These are phyloP conservation scores for Dasysyrphus albostriatus DNA, from an alignment of 2,888 invertebrate genomes.

Conservation along the genomic window DNA sequence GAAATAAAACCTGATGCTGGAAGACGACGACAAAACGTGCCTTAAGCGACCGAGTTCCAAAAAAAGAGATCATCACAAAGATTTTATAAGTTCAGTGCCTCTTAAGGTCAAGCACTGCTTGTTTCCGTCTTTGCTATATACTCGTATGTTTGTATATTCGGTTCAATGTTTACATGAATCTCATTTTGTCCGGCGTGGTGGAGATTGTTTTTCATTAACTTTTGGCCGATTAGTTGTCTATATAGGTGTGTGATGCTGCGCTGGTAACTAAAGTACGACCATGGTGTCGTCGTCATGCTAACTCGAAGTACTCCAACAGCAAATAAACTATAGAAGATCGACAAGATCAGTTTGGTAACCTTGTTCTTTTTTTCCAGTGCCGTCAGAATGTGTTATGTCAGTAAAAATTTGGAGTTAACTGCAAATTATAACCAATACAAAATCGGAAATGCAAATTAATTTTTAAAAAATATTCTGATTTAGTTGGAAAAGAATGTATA, in stretches of 20 bases:
- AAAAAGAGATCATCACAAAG: conserved; percentile 34
- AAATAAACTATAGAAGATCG: conserved; percentile 18
- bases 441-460: background rate
- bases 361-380: conserved; percentile 28
- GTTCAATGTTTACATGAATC: conserved; percentile 52
- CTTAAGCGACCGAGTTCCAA: conserved; percentile 27
- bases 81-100: conserved; percentile 48
- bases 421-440: background rate
- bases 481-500: too few relatives aligned
- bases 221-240: conserved; percentile 8
- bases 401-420: background rate
- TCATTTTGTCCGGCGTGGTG: conserved; percentile 21
- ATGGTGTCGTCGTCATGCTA: conserved; percentile 7
- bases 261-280: background rate
- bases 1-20: conserved; percentile 10
- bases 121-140: conserved; percentile 42
- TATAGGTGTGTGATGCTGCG: background rate
- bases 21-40: conserved; percentile 24
- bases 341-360: conserved; percentile 32
- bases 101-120: conserved; percentile 58
- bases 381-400: background rate
- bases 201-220: conserved; percentile 37
- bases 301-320: background rate
- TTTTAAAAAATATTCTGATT: background rate
- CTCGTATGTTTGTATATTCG: conserved; percentile 28